A percentile compares a stretch with the other conserved stretches of the same genome.
Evolutionary conservation across 2,797 vertebrate genomes (phyloP).

Genomic region (Micrastur ruficollis): DNA sequence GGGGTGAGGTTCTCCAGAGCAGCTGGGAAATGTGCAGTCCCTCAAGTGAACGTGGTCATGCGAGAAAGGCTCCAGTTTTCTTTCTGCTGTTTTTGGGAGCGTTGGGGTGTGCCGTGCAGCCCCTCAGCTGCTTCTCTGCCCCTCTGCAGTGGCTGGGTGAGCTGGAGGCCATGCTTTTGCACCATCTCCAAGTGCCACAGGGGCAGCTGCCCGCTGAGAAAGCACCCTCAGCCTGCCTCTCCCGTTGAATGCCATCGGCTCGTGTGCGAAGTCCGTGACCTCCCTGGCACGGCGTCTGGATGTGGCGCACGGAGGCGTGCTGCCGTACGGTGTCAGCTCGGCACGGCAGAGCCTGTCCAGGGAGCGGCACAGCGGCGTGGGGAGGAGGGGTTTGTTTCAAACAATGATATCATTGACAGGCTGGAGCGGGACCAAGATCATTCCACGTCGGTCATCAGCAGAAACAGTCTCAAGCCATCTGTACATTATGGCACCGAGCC

Average conservation of each 20-base stretch:
- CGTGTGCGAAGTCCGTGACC: not conserved
- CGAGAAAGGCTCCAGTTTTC: not conserved
- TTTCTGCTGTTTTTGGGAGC: not conserved
- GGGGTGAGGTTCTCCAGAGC: not conserved
- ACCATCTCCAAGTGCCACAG: not conserved
- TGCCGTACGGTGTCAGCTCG: not conserved
- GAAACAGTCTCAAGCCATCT: slow-evolving; percentile 71
- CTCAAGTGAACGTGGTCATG: accelerated
- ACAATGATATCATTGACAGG: slow-evolving; percentile 73
- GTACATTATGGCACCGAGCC: slow-evolving; percentile 69
- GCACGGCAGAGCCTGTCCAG: not conserved
- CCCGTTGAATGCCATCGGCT: not conserved
- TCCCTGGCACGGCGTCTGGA: not conserved
- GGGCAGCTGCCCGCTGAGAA: not conserved
- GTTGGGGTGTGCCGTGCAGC: not conserved
- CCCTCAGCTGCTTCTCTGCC: not conserved
- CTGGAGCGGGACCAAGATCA: not conserved
- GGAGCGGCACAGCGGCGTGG: not conserved
- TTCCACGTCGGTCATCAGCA: slow-evolving; percentile 21
- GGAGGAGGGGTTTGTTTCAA: slow-evolving; percentile 33
- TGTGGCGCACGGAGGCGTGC: not conserved
- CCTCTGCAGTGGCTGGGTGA: not conserved
- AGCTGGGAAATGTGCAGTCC: not conserved
- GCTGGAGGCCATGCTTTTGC: not conserved
- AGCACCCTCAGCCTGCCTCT: not conserved